phyloP scores from a whole-genome alignment of 2,797 vertebrate genomes.

The Darevskia mixta region DNA sequence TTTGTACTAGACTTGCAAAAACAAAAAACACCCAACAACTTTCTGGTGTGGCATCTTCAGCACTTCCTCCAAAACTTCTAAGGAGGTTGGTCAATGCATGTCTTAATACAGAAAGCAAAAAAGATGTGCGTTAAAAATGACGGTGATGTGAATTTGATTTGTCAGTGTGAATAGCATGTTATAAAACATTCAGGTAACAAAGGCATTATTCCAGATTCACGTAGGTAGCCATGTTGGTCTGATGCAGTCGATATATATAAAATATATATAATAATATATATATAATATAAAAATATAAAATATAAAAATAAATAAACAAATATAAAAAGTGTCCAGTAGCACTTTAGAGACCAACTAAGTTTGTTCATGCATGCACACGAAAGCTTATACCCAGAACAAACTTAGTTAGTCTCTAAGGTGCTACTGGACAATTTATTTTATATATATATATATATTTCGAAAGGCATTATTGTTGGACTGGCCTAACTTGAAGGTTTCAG shows the following conservation, averaged over 20 bases:
- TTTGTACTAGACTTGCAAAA: conserved; percentile 63
- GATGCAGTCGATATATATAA: too few species aligned
- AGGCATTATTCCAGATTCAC: background rate
- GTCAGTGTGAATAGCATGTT: background rate
- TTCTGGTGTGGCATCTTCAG: conserved; percentile 51
- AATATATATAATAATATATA: too few species aligned
- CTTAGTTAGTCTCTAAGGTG: too few species aligned
- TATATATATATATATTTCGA: too few species aligned
- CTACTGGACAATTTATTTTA: too few species aligned
- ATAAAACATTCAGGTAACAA: background rate
- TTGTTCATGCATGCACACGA: too few species aligned
- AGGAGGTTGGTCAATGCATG: background rate
- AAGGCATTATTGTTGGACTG: background rate
- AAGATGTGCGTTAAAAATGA: background rate
- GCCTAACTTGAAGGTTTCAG: background rate
- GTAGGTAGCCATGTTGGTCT: too few species aligned
- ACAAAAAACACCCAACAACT: background rate
- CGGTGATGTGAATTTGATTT: background rate
- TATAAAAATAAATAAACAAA: too few species aligned
- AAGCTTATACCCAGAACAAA: too few species aligned
- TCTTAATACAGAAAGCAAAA: background rate
- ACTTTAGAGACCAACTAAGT: too few species aligned
- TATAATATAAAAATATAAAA: too few species aligned
- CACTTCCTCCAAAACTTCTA: conserved; percentile 69
- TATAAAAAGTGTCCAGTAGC: too few species aligned